These are phyloP conservation scores for Furcula furcula DNA, from an alignment of 2,888 invertebrate genomes.

Conservation along the genomic window DNA sequence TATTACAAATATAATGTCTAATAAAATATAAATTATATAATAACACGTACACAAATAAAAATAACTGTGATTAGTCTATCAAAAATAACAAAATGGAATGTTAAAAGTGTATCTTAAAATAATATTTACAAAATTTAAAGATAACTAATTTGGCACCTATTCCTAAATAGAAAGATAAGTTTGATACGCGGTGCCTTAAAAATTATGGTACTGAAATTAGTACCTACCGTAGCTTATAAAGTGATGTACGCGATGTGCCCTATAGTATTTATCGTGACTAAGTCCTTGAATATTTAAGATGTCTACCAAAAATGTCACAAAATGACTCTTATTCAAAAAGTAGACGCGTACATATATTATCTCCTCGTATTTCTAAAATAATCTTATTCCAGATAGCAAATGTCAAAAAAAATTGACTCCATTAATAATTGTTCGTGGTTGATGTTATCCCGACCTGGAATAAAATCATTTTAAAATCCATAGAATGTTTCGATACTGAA, in stretches of 20 bases:
- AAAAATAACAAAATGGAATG: conserved; percentile 33
- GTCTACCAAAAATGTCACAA: conserved; percentile 14
- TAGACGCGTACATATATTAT: neutral
- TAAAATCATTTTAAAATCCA: conserved; percentile 2
- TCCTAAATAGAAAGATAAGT: conserved; percentile 22
- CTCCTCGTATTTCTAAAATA: neutral
- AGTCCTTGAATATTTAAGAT: conserved; percentile 22
- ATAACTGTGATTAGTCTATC: conserved; percentile 9
- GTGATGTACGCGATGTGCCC: conserved; percentile 29
- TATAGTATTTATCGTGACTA: conserved; percentile 37
- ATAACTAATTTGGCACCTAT: conserved; percentile 37
- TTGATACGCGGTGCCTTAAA: conserved; percentile 27
- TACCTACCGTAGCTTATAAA: neutral
- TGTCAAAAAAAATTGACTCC: no score
- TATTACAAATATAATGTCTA: conserved; percentile 13
- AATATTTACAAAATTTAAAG: conserved; percentile 36
- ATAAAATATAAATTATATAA: conserved; percentile 2
- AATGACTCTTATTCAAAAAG: conserved; percentile 2
- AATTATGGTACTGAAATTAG: conserved; percentile 4
- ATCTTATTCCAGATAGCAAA: conserved; percentile 6
- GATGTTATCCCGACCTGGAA: conserved; percentile 5
- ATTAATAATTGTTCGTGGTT: no score
- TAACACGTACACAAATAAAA: conserved; percentile 1
- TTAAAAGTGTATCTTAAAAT: conserved; percentile 25
- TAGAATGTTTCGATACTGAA: neutral